These are phyloP conservation scores for Gymnocypris eckloni DNA, from an alignment of 2,797 vertebrate species.

Conservation along the genomic window DNA sequence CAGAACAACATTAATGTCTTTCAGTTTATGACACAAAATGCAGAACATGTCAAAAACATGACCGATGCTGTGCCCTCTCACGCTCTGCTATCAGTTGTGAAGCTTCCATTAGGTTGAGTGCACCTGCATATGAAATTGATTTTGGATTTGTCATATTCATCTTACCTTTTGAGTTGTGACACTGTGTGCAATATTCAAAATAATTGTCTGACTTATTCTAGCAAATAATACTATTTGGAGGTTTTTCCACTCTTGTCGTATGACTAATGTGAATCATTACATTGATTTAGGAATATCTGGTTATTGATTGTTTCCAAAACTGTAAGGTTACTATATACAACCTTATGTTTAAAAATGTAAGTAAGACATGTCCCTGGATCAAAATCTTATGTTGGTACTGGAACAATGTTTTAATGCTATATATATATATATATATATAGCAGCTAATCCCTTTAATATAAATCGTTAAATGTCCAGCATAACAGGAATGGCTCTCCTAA, in stretches of 20 bases:
- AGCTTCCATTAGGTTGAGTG: conserved; percentile 9
- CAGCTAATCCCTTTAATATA: background rate
- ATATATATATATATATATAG: background rate
- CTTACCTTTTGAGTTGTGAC: background rate
- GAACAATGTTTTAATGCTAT: background rate
- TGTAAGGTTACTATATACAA: background rate
- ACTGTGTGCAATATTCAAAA: background rate
- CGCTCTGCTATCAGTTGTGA: conserved; percentile 2
- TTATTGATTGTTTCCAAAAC: background rate
- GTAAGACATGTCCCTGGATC: background rate
- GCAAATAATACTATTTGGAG: background rate
- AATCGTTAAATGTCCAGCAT: background rate
- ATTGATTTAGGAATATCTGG: background rate
- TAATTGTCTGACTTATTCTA: background rate
- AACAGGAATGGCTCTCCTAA: background rate
- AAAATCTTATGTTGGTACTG: background rate
- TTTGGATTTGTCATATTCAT: conserved; percentile 5
- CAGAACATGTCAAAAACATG: conserved; percentile 53
- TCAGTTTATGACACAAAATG: conserved; percentile 60
- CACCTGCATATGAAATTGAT: conserved; percentile 22
- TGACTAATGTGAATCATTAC: background rate
- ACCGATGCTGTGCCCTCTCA: conserved; percentile 7
- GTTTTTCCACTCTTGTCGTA: background rate
- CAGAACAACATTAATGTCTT: conserved; percentile 70
- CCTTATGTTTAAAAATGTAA: background rate